Base-by-base conservation (phyloP, 1,140 invertebrate species). In the Drosophila kikkawai region DNA sequence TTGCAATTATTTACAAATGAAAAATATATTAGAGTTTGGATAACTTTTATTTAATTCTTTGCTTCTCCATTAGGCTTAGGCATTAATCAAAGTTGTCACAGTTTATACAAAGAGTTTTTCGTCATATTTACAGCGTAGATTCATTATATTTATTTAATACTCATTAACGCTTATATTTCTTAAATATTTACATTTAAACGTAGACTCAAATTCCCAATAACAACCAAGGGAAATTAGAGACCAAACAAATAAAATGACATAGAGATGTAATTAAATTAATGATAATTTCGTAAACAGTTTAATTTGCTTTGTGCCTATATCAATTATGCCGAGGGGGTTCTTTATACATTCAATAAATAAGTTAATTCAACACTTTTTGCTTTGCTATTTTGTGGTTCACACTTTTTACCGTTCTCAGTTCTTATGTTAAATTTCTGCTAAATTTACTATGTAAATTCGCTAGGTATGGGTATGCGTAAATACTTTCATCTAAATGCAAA, bases 361-460 rank as follows among this genome's bases (percentile, higher is more conserved):
- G 68, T 88, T 71, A 65, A 51, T 69, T 76, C 39, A 79, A 87
- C 68, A 77, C 58, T 71, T 79, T 75, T 65, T 69, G 34, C 47
- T 64, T 64, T 65, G 60, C 41, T 48, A 55, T 55, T 56, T 39
- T 63, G 45, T 64, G 42, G 39, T 51, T 65, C 29, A 13, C 44
- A 47, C 42, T 47, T 50, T 61, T 56, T 45, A 55, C 34, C 51
- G 11, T 19, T 56, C 51, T 64, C 39, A 42, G 32, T 67, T 47
- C 47, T 57, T 67, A 6, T 41, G 8, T 42, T 73, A 44, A 51
- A 59, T 36, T 58, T 63, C 34, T 51, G 85, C 79, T 85, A 90
- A 90, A 90, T 90, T 90, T 90, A 90, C 85, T 90, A 85, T 75
- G 85, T 88, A 88, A 88, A 88, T 90, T 88, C 85, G 85, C 85